Base-by-base conservation (phyloP, 1,140 invertebrate species). In the Luehdorfia chinensis region DNA sequence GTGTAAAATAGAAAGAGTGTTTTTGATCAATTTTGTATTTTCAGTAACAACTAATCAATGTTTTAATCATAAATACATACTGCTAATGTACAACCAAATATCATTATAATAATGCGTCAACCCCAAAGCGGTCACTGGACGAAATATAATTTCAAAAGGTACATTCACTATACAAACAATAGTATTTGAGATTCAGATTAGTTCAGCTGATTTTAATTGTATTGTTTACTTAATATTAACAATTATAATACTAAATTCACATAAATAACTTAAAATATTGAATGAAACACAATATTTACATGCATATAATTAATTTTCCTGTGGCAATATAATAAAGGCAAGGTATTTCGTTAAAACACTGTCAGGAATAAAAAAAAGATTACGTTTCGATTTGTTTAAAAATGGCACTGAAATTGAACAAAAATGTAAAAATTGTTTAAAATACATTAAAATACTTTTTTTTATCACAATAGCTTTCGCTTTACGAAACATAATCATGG, bases 1-100 rank as follows among this genome's bases (percentile, higher is more conserved):
- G n/a, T n/a, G n/a, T n/a, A n/a, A n/a, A n/a, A n/a, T n/a, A n/a
- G n/a, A n/a, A n/a, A n/a, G n/a, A n/a, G n/a, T n/a, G n/a, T 54
- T 46, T 75, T 74, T 70, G 66, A 78, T 79, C 61, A 66, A 84
- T 85, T 83, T 77, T 78, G 61, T 83, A 81, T 84, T 84, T 85
- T 86, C 69, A 81, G 73, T 86, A 86, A 86, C 83, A 83, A 80
- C 75, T 86, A 86, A 83, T 80, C 76, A 86, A 79, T 79, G 71
- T 80, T 83, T 78, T 70, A 81, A 75, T 81, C 76, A 83, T 79
- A 81, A 78, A 85, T 78, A 85, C 63, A 64, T 76, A 79, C 63
- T 68, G 66, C 64, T 77, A 73, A 77, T 73, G 65, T 77, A 83
- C 70, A 76, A 77, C 65, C 69, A 73, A 72, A 12, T 71, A 71